Conservation (phyloP, 1,140 invertebrate species). For the Tetramorium simillimum region DNA sequence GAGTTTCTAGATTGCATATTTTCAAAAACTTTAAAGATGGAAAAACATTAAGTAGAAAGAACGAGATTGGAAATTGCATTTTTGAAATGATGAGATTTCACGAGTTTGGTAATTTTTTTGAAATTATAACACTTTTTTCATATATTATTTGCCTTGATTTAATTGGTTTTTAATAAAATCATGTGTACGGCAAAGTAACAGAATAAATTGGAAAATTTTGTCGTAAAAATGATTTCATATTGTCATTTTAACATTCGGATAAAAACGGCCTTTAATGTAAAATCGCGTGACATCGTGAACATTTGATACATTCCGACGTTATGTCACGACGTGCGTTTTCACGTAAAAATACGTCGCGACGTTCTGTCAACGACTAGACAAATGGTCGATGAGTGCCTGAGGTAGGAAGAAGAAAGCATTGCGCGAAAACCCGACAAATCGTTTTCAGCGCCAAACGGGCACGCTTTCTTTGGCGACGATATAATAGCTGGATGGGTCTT, state of each 20-base stretch:
- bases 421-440: constrained; percentile 37
- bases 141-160: neutral
- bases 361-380: constrained; percentile 43
- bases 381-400: neutral
- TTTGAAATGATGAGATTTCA: neutral
- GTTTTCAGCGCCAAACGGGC: neutral
- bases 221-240: neutral
- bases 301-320: constrained; percentile 41
- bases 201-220: neutral
- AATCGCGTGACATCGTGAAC: neutral
- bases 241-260: neutral
- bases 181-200: neutral
- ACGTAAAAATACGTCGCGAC: constrained; percentile 40
- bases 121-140: neutral
- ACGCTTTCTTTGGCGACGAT: constrained; percentile 2
- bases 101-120: neutral
- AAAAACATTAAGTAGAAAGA: neutral
- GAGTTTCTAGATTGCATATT: neutral
- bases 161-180: neutral
- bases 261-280: neutral
- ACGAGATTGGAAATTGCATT: neutral
- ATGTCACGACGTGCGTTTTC: constrained; percentile 5
- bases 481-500: constrained; percentile 50
- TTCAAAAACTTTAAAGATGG: neutral
- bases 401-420: neutral